A percentile compares a stretch with the other conserved stretches of the same genome.
These are phyloP conservation scores for Leptatherina wallacei DNA, from an alignment of 2,797 vertebrate genomes.

Conservation along the genomic window DNA sequence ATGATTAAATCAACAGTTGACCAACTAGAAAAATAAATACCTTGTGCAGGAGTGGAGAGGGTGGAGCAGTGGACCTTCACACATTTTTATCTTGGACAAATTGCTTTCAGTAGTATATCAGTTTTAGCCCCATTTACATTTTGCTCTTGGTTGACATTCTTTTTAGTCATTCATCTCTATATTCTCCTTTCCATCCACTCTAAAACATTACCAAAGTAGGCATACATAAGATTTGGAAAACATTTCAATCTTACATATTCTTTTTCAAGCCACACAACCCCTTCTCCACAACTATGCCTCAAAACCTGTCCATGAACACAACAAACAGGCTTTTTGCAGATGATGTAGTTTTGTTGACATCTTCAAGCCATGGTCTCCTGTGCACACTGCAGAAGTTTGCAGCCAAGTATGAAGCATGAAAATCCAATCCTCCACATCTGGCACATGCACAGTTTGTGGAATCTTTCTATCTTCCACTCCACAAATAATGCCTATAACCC, in stretches of 20 bases:
- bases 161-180: neutral
- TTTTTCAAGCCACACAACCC: neutral
- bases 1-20: too few relatives aligned
- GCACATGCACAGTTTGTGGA: too few relatives aligned
- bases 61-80: neutral
- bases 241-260: neutral
- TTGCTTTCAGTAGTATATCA: neutral
- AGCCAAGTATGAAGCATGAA: neutral
- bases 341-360: neutral
- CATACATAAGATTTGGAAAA: neutral
- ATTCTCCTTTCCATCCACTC: neutral
- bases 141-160: neutral
- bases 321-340: neutral
- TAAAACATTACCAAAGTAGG: neutral
- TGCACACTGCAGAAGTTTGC: neutral
- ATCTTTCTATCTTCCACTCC: neutral
- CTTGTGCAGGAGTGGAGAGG: neutral
- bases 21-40: too few relatives aligned
- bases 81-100: neutral
- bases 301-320: neutral
- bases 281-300: neutral
- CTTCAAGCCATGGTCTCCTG: neutral
- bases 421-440: neutral
- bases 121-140: neutral
- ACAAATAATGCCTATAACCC: neutral